Conservation (phyloP, 2,888 invertebrate species). For the Polietes domitor region DNA sequence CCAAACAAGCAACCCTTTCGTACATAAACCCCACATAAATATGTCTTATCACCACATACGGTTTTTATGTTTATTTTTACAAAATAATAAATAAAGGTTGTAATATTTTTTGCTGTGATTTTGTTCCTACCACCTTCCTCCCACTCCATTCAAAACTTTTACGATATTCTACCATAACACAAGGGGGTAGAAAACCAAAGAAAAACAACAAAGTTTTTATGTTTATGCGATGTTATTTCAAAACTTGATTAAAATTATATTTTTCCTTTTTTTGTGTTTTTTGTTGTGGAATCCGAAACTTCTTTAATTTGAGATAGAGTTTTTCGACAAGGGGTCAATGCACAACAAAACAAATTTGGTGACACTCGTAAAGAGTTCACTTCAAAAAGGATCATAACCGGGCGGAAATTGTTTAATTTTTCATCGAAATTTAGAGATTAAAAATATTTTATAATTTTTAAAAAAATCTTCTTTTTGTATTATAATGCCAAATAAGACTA, state of each 20-base stretch:
- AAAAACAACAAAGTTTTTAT: constrained; percentile 33
- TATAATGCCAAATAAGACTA: too few species aligned
- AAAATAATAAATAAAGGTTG: constrained; percentile 27
- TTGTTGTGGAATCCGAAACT: not conserved
- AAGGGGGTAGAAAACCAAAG: not conserved
- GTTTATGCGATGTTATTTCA: constrained; percentile 19
- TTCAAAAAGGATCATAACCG: too few species aligned
- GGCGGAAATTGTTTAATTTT: too few species aligned
- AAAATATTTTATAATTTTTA: too few species aligned
- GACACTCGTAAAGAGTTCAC: too few species aligned
- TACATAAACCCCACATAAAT: not conserved
- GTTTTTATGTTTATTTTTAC: constrained; percentile 47
- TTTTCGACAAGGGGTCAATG: constrained; percentile 3
- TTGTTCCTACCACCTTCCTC: too few species aligned
- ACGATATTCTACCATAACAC: not conserved
- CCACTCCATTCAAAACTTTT: not conserved
- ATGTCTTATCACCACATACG: constrained; percentile 46
- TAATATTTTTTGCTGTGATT: constrained; percentile 22
- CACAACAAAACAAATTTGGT: not conserved
- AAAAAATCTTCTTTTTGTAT: too few species aligned
- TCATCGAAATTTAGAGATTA: too few species aligned
- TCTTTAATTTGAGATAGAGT: constrained; percentile 7
- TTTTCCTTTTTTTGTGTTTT: not conserved
- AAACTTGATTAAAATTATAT: constrained; percentile 37
- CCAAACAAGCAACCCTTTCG: not conserved